Base-by-base conservation (phyloP, 2,113 vertebrate species). In the Todiramphus saurophagus region DNA sequence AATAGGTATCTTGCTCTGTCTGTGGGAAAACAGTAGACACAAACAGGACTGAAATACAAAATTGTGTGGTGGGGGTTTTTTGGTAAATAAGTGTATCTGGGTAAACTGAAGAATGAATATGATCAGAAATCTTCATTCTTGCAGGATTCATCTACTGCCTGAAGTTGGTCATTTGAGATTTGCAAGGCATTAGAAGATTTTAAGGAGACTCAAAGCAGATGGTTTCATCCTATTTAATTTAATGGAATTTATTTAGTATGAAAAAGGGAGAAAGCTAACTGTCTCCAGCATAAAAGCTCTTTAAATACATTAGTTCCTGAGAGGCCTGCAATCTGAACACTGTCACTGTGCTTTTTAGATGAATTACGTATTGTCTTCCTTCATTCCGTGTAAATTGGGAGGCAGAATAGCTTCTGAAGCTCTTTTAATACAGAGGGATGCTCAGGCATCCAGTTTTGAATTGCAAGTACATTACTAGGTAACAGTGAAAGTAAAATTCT, bases 271-370 rank as follows among this genome's bases (percentile, higher is more conserved):
- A 97, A 96, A 95, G 92, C 94, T 96, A 96, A 85, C 97, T 97
- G 97, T 96, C 97, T 98, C 97, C 96, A 97, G 87, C 91, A 96
- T 97, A 97, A 98, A 98, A 98, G 98, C 98, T 95, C 93, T 94
- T 92, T 98, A 98, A 98, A 95, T 97, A 87, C 93, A 95, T 98
- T 98, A 98, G 95, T 46, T 97, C 87, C 89, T 96, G 93, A 97
- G 94, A 97, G 91, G 96, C 78, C 93, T 94, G 95, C 88, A 97
- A 88, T 95, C 88, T 84, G 88, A 98, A 96, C 86, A 70, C 50
- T 83, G 69, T 76, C 87, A 59, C 51, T 50, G 50, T 93, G 89
- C 96, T 95, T 97, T 98, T 96, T 89, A 97, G 96, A 92, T 62
- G 83, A 97, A 97, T 98, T 97, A 98, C 87, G 58, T 51, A 56